phyloP scores from a whole-genome alignment of 2,797 vertebrate species.

The Craterocephalus amniculus region DNA sequence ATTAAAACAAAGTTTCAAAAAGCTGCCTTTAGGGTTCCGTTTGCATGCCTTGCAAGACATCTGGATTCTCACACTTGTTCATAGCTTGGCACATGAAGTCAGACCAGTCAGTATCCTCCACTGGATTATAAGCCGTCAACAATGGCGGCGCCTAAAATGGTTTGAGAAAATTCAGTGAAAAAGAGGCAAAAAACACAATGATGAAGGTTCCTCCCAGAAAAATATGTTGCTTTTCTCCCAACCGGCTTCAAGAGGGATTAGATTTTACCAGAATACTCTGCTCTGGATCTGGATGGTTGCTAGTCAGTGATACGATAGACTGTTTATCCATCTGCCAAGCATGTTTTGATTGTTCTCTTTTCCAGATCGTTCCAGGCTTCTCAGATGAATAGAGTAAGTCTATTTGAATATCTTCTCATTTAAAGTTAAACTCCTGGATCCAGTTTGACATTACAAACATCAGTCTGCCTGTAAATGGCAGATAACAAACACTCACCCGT shows the following conservation, averaged over 20 bases:
- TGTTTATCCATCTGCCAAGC: not conserved
- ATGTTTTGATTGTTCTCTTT: not conserved
- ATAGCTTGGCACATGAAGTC: not conserved
- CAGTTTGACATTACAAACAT: slow-evolving; percentile 7
- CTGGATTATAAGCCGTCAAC: not conserved
- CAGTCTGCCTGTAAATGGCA: slow-evolving; percentile 8
- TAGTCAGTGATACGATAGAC: not conserved
- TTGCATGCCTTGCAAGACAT: not conserved
- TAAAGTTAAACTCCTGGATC: not conserved
- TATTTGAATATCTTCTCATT: slow-evolving; percentile 8
- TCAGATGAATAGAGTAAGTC: slow-evolving; percentile 12
- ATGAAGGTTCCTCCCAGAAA: not conserved
- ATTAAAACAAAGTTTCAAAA: not conserved
- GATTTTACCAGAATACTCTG: not conserved
- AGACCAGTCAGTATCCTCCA: not conserved
- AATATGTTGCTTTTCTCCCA: not conserved
- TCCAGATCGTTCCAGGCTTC: not conserved
- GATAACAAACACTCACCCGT: slow-evolving; percentile 5
- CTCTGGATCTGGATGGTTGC: not conserved
- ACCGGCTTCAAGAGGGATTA: not conserved
- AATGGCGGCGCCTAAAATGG: not conserved
- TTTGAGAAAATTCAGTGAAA: not conserved
- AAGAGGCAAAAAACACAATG: not conserved
- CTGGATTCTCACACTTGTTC: not conserved
- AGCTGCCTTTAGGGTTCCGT: not conserved